These are phyloP conservation scores for Hippocampus zosterae DNA, from an alignment of 2,113 vertebrate genomes.

Conservation along the genomic window DNA sequence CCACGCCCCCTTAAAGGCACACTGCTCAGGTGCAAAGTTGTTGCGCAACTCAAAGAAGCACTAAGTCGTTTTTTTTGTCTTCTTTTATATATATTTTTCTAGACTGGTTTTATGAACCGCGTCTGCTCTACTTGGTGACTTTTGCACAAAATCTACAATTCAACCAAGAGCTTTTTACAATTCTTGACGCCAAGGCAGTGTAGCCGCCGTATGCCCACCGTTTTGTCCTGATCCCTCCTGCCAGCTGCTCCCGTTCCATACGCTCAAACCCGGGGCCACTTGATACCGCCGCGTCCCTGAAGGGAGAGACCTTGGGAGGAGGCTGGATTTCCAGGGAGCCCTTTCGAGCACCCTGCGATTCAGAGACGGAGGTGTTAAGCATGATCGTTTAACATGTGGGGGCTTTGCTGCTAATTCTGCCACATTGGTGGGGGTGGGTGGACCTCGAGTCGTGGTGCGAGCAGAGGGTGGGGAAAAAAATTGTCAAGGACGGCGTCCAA, in stretches of 20 bases:
- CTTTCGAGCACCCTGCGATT: slow-evolving; percentile 22
- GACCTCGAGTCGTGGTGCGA: slow-evolving; percentile 5
- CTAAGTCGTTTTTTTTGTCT: no score
- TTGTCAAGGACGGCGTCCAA: not conserved
- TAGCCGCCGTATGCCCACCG: slow-evolving; percentile 30
- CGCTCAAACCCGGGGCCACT: slow-evolving; percentile 48
- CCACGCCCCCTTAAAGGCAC: no score
- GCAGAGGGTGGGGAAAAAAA: slow-evolving; percentile 15
- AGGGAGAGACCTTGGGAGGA: slow-evolving; percentile 36
- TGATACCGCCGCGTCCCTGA: slow-evolving; percentile 25
- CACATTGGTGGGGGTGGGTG: slow-evolving; percentile 8
- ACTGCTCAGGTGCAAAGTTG: no score
- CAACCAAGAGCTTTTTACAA: not conserved
- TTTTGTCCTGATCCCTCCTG: slow-evolving; percentile 54
- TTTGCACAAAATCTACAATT: not conserved
- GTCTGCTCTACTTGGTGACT: no score
- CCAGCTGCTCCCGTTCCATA: slow-evolving; percentile 68
- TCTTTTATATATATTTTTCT: no score
- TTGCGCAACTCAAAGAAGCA: no score
- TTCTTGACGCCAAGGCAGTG: slow-evolving; percentile 16
- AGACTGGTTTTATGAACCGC: no score
- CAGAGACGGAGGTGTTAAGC: slow-evolving; percentile 33
- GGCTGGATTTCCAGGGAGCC: slow-evolving; percentile 48
- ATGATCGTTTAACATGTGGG: slow-evolving; percentile 21
- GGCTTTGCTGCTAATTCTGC: slow-evolving; percentile 26